A percentile compares a stretch with the other conserved stretches of the same genome.
These are phyloP conservation scores for Hydraecia micacea DNA, from an alignment of 2,888 invertebrate genomes.

Conservation along the genomic window DNA sequence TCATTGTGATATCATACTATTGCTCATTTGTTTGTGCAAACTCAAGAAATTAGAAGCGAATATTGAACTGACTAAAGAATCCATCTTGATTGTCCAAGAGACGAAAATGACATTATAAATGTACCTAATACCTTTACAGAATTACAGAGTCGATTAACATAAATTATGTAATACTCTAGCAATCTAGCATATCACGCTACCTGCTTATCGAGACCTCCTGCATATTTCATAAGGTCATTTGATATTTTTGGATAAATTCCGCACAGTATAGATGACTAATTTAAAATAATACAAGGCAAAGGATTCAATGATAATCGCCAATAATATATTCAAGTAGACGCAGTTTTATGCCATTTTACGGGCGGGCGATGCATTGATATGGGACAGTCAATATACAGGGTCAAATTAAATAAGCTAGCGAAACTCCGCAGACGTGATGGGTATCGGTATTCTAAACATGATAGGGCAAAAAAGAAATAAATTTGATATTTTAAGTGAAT, in stretches of 20 bases:
- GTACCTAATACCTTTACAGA: no score
- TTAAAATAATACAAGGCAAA: conserved; percentile 13
- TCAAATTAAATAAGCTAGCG: no score
- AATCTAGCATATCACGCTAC: background rate
- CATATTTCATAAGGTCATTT: conserved; percentile 26
- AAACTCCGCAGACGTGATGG: no score
- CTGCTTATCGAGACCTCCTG: conserved; percentile 18
- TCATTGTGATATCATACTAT: conserved; percentile 2
- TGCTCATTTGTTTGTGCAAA: background rate
- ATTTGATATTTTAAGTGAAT: no score
- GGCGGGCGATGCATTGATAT: background rate
- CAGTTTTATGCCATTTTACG: background rate
- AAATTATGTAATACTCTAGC: conserved; percentile 21
- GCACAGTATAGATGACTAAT: conserved; percentile 3
- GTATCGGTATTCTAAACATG: no score
- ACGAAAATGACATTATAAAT: conserved; percentile 6
- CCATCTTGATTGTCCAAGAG: conserved; percentile 12
- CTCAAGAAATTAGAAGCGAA: background rate
- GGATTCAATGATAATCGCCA: background rate
- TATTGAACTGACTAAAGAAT: background rate
- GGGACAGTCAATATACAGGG: background rate
- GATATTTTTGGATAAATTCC: conserved; percentile 31
- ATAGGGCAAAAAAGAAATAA: no score
- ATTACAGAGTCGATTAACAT: no score
- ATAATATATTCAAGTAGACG: background rate